Conservation (phyloP, 2,113 vertebrate genomes). For the Candoia aspera region DNA sequence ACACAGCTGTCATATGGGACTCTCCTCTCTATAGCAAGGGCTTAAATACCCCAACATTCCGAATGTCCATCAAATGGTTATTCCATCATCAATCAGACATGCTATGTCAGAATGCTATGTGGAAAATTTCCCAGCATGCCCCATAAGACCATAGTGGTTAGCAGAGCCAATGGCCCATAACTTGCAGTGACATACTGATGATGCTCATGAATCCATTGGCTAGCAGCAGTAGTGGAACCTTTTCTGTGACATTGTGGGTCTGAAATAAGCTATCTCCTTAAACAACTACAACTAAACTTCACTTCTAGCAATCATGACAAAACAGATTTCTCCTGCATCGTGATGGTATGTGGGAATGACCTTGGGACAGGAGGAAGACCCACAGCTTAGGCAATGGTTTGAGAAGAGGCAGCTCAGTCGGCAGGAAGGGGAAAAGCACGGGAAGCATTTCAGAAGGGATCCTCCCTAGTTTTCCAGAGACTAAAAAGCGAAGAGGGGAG, state of each 20-base stretch:
- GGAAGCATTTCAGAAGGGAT: no score
- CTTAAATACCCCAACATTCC: neutral
- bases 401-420: no score
- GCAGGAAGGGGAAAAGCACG: no score
- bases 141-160: neutral
- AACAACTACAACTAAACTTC: no score
- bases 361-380: no score
- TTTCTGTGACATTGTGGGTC: neutral
- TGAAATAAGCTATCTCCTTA: neutral
- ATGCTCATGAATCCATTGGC: neutral
- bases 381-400: no score
- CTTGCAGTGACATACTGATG: neutral
- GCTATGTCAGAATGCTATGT: slow-evolving; percentile 8
- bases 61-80: neutral
- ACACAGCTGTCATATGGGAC: neutral
- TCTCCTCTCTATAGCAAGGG: neutral
- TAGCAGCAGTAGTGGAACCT: neutral
- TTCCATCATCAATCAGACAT: slow-evolving; percentile 7
- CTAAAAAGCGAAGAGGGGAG: no score
- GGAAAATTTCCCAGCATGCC: slow-evolving; percentile 15
- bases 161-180: neutral
- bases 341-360: neutral
- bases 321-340: neutral
- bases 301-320: neutral
- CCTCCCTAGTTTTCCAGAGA: no score